A percentile compares a stretch with the other conserved stretches of the same genome.
Evolutionary conservation across 2,113 vertebrate genomes (phyloP).

Genomic region (Rousettus leschenaultii): DNA sequence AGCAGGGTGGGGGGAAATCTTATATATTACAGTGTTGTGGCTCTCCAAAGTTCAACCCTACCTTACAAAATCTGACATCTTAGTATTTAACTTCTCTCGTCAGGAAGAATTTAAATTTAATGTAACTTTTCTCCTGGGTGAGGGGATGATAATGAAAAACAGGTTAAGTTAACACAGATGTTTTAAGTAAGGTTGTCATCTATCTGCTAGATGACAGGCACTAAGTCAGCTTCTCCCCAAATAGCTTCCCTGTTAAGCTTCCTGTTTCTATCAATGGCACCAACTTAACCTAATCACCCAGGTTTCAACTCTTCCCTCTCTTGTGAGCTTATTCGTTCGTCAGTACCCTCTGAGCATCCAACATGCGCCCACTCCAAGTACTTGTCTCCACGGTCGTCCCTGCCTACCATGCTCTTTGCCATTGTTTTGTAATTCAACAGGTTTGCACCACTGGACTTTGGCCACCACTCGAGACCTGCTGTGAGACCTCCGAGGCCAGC

Average conservation of each 20-base stretch:
- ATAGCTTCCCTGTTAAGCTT: background rate
- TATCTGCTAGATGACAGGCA: background rate
- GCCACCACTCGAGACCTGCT: background rate
- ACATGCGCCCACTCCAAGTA: background rate
- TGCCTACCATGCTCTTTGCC: background rate
- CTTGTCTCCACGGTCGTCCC: background rate
- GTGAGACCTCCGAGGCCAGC: background rate
- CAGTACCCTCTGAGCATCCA: background rate
- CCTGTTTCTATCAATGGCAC: background rate
- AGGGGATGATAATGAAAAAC: background rate
- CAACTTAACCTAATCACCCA: background rate
- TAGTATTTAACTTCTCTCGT: background rate
- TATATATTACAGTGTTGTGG: background rate
- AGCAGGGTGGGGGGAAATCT: background rate
- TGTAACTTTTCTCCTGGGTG: background rate
- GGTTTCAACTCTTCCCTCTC: background rate
- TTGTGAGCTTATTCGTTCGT: too few relatives aligned
- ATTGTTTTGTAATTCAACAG: background rate
- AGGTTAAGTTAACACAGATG: background rate
- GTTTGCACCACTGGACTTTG: background rate
- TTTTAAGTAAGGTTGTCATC: background rate
- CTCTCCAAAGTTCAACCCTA: background rate
- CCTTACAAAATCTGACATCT: background rate
- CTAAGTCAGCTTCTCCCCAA: background rate
- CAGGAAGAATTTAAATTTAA: background rate